Evolutionary conservation across 2,113 vertebrate genomes (phyloP), one percentile per base, ranked within the genome.

Genomic region (Carassius auratus): DNA sequence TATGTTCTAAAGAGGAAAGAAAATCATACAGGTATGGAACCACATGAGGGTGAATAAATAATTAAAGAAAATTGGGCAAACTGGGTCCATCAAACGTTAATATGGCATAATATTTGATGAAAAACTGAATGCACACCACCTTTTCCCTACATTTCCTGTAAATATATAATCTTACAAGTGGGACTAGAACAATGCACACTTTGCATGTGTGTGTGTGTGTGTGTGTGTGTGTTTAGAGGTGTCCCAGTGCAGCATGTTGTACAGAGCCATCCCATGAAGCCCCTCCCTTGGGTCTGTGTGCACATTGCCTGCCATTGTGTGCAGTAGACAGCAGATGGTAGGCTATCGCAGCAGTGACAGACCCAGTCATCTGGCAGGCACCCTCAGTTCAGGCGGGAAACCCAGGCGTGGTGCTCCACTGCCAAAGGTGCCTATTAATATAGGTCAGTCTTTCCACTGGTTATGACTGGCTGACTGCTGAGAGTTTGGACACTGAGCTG

Each of bases 311-410:
- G 96, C 90, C 94, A 96, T 98, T 98, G 96, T 98, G 94, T 93
- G 81, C 86, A 91, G 95, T 95, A 99, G 97, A 99, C 98, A 96
- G 94, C 97, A 99, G 98, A 99, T 99, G 98, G 97, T 94, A 92
- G 89, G 92, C 95, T 95, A 96, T 97, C 96, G 96, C 94, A 94
- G 94, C 91, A 90, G 91, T 94, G 95, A 95, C 94, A 92, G 93
- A 92, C 89, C 88, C 84, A 96, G 96, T 97, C 97, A 96, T 97
- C 96, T 97, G 97, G 96, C 96, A 96, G 92, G 94, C 95, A 95
- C 94, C 93, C 94, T 92, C 87, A 89, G 57, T 96, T 97, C 96
- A 94, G 95, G 97, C 96, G 96, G 96, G 96, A 97, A 96, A 93
- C 62, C 57, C 85, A 88, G 88, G 85, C 88, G 81, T 89, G 91